Evolutionary conservation across 2,888 invertebrate genomes (phyloP), one percentile per base, ranked within the genome.

Genomic region (Luffia ferchaultella): DNA sequence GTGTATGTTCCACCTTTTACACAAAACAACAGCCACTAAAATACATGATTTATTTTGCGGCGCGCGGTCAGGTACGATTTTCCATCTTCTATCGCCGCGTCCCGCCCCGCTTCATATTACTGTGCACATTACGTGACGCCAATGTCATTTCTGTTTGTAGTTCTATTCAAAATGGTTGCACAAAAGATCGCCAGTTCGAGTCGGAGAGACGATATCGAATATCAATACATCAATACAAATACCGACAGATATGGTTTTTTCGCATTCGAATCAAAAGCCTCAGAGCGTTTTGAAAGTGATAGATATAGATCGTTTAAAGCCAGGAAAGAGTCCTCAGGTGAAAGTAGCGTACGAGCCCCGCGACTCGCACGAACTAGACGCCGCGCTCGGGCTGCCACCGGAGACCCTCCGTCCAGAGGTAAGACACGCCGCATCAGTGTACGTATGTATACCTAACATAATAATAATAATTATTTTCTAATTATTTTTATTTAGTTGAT

Each of bases 101-200:
- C 54, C 57, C 54, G 54, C 59, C 62, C 63, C 64, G 60, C 59
- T 79, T 79, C 78, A 76, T 60, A 74, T 77, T 72, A 71, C 73
- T 73, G 30, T 77, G 73, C 76, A 78, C 80, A 77, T 77, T 79
- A 72, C 76, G 83, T 83, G 80, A 83, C 79, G 82, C 80, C 83
- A n/a, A 74, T 80, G 72, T 80, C 79, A 76, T 83, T 83, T 83
- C 69, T 83, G 74, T 83, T 83, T 82, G 82, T 83, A 83, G 83
- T 83, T 82, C 79, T 82, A 79, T 82, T 70, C 83, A 83, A 83
- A 83, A 83, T 83, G 83, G 83, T 83, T 78, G 73, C 82, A 76
- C 76, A 76, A 82, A 83, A 76, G 72, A 73, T 76, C 80, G 76
- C 71, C 80, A 73, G 78, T 78, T 76, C 80, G 76, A 73, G 76